Evolutionary conservation across 2,888 invertebrate genomes (phyloP), one percentile per base, ranked within the genome.

Genomic region (Nemapogon koenigi): DNA sequence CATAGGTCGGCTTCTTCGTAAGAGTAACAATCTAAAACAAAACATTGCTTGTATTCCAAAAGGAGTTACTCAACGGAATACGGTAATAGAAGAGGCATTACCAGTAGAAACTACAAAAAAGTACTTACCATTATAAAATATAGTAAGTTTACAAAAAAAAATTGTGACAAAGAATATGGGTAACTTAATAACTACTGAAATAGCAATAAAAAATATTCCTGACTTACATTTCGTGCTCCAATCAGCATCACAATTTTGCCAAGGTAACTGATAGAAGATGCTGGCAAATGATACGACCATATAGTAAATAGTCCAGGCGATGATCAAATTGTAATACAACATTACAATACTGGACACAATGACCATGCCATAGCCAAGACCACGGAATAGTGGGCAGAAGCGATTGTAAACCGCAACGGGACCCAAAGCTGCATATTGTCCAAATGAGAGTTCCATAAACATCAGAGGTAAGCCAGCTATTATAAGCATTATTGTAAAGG

Each of bases 401-500:
- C 87, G 84, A 50, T 87, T 85, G 79, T 90, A 92, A 33, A 90
- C 88, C 11, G 89, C 89, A 11, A 91, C 88, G 0, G 91, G 91
- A 7, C 88, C 88, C 38, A 88, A 59, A 3, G 87, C 89, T 17
- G 89, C 90, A 58, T 88, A 93, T 60, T 93, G 92, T 1, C 92
- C 92, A 44, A 93, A 85, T 0, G 90, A 86, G n/a, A 91, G 70
- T 60, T 92, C 91, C 86, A 91, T 88, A 54, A 91, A 91, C 83
- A 91, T 89, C 4, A 91, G 80, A 16, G 91, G 91, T 38, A 91
- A 70, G 4, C 91, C 91, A 38, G 89, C 89, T 49, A 90, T 85
- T 49, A 91, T 79, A 45, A 93, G 81, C 87, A 91, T 89, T 43
- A 90, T 80, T 41, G 88, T 84, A 59, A 91, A 93, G 7, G 92